Evolutionary conservation across 1,140 invertebrate species (phyloP).

Genomic region (Planococcus citri): DNA sequence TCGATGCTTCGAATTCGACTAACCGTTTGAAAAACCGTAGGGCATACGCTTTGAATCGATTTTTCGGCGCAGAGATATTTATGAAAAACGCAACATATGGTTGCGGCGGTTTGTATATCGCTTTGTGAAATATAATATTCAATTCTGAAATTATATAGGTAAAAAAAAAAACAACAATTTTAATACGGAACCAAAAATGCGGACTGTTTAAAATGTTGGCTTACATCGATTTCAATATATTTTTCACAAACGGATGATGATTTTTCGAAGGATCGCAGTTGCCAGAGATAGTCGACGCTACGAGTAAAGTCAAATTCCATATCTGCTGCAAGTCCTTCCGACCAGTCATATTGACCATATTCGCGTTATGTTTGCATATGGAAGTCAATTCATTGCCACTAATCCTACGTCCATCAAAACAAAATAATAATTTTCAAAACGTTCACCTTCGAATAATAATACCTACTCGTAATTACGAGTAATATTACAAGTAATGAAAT

Average conservation of each 20-base stretch:
- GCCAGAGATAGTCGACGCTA: constrained; percentile 34
- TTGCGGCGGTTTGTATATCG: constrained; percentile 86
- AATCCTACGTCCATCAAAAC: constrained; percentile 32
- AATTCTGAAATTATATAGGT: constrained; percentile 47
- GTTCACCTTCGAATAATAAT: too few relatives aligned
- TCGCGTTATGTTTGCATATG: constrained; percentile 71
- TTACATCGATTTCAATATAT: constrained; percentile 71
- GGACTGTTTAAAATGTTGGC: constrained; percentile 30
- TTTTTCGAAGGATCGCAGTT: constrained; percentile 57
- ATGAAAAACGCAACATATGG: constrained; percentile 72
- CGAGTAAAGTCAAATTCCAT: constrained; percentile 57
- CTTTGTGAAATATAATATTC: constrained; percentile 60
- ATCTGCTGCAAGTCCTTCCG: constrained; percentile 71
- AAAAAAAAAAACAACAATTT: constrained; percentile 22
- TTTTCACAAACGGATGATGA: constrained; percentile 74
- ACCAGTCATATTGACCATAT: constrained; percentile 54
- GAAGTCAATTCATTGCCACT: constrained; percentile 38
- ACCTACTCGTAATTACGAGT: too few relatives aligned
- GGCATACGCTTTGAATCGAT: background rate
- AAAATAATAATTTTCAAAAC: constrained; percentile 28
- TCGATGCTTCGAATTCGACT: background rate
- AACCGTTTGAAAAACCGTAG: background rate
- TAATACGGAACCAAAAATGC: background rate
- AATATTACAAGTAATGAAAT: too few relatives aligned
- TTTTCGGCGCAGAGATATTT: background rate